phyloP scores from a whole-genome alignment of 2,888 invertebrate genomes.

The Mythimna pallens region DNA sequence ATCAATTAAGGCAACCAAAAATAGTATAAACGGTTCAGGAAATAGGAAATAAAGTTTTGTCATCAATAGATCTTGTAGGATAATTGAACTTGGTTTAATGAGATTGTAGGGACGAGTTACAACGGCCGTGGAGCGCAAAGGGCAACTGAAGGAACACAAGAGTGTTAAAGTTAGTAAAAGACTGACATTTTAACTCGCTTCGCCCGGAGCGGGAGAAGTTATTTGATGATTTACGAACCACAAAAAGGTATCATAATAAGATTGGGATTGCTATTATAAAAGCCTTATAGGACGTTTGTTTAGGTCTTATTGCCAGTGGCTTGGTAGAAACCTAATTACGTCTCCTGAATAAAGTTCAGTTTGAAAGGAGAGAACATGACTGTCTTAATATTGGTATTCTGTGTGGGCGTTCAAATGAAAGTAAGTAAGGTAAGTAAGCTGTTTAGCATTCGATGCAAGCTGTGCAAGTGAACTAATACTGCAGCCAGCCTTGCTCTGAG shows the following conservation, averaged over 20 bases:
- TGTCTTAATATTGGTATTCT: constrained; percentile 18
- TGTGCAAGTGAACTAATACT: constrained; percentile 14
- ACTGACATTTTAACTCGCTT: too few relatives aligned
- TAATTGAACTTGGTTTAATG: too few relatives aligned
- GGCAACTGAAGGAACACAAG: too few relatives aligned
- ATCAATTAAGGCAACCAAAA: constrained; percentile 5
- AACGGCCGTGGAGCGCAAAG: too few relatives aligned
- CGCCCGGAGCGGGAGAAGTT: too few relatives aligned
- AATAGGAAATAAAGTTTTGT: not conserved
- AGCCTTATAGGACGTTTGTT: not conserved
- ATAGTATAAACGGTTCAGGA: not conserved
- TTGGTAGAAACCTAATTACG: not conserved
- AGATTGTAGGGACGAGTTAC: too few relatives aligned
- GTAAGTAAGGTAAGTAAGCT: constrained; percentile 22
- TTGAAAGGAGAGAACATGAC: constrained; percentile 2
- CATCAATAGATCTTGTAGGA: not conserved
- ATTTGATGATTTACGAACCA: too few relatives aligned
- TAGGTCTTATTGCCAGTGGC: not conserved
- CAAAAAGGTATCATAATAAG: too few relatives aligned
- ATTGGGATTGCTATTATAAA: not conserved
- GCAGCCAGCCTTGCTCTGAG: constrained; percentile 24
- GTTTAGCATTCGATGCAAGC: constrained; percentile 32
- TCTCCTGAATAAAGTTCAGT: not conserved
- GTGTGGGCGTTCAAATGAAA: constrained; percentile 20
- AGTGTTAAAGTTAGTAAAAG: too few relatives aligned